Evolutionary conservation across 2,888 invertebrate genomes (phyloP).

Genomic region (Schizotus pectinicornis): DNA sequence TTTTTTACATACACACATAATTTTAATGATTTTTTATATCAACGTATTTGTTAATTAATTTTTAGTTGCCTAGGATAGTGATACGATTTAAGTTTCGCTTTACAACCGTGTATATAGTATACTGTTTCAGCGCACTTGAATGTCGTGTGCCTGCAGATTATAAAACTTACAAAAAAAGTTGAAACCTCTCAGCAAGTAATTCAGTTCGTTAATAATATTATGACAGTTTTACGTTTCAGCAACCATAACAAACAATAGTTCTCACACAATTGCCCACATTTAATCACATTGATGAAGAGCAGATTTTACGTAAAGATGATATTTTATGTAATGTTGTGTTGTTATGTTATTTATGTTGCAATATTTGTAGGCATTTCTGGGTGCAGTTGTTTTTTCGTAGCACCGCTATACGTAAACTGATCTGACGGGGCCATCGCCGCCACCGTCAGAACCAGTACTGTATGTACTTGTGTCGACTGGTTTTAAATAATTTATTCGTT

Average conservation of each 20-base stretch:
- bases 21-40: constrained; percentile 55
- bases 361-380: constrained; percentile 41
- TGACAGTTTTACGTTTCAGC: constrained; percentile 48
- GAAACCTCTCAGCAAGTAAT: constrained; percentile 49
- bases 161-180: constrained; percentile 40
- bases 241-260: constrained; percentile 57
- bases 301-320: constrained; percentile 33
- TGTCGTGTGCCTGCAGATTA: constrained; percentile 55
- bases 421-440: background rate
- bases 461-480: constrained; percentile 12
- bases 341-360: constrained; percentile 46
- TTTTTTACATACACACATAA: constrained; percentile 56
- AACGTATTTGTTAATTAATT: constrained; percentile 60
- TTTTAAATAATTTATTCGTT: constrained; percentile 17
- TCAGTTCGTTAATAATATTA: constrained; percentile 49
- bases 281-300: constrained; percentile 57
- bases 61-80: constrained; percentile 52
- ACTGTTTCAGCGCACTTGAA: constrained; percentile 54
- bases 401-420: constrained; percentile 29
- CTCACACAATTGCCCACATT: constrained; percentile 57
- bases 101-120: constrained; percentile 54
- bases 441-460: background rate
- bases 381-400: constrained; percentile 36
- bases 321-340: constrained; percentile 39
- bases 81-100: constrained; percentile 55